These are phyloP conservation scores for Contarinia nasturtii DNA, from an alignment of 1,140 invertebrate species.

Conservation along the genomic window DNA sequence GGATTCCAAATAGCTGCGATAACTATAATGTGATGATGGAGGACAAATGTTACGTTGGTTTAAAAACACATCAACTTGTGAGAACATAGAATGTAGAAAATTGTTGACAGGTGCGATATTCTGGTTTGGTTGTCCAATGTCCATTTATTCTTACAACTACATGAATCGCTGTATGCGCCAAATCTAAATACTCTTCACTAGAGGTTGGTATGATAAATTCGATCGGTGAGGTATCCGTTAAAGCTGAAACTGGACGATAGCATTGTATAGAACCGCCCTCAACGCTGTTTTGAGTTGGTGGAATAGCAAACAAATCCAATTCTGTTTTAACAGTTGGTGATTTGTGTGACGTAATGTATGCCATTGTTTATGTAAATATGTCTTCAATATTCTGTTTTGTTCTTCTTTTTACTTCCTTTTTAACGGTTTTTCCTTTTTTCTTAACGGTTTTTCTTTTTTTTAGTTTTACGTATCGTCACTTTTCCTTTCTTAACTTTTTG, in stretches of 20 bases:
- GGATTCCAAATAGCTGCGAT: neutral
- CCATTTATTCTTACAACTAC: neutral
- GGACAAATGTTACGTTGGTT: neutral
- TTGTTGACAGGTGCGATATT: neutral
- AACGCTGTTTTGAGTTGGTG: neutral
- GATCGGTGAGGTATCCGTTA: neutral
- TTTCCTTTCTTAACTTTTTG: too few relatives aligned
- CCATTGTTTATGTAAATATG: neutral
- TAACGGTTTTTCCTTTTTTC: too few relatives aligned
- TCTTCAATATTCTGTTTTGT: too few relatives aligned
- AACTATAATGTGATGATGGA: neutral
- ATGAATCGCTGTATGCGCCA: neutral
- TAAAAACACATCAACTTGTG: neutral
- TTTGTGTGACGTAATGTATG: neutral
- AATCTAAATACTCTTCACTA: neutral
- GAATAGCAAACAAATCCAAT: neutral
- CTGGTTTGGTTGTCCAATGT: neutral
- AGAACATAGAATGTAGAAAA: neutral
- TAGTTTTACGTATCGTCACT: too few relatives aligned
- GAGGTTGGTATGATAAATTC: neutral
- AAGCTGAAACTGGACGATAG: neutral
- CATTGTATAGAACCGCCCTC: neutral
- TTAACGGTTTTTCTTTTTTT: too few relatives aligned
- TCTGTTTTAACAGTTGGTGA: neutral
- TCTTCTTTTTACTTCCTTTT: too few relatives aligned